Conservation (phyloP, 2,797 vertebrate genomes). For the Denticeps clupeoides region DNA sequence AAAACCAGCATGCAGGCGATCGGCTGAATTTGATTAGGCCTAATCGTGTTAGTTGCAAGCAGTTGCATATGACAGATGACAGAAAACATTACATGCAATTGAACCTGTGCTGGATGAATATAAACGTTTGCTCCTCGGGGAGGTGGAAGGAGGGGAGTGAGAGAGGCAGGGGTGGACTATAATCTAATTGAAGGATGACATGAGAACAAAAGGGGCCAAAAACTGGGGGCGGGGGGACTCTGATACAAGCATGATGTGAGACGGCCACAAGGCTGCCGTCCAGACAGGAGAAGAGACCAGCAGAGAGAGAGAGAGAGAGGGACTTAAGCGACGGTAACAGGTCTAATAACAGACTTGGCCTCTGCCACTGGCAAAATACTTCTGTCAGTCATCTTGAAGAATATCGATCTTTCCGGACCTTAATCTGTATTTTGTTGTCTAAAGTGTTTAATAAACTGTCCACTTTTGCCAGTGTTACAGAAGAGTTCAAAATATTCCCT, state of each 20-base stretch:
- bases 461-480: too few species aligned
- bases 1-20: constrained; percentile 17
- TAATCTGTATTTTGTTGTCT: too few species aligned
- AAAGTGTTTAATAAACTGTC: too few species aligned
- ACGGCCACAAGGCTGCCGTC: constrained; percentile 25
- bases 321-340: constrained; percentile 39
- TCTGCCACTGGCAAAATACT: constrained; percentile 8
- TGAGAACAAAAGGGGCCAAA: constrained; percentile 60
- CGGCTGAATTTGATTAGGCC: constrained; percentile 48
- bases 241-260: constrained; percentile 45
- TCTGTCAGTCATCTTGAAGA: too few species aligned
- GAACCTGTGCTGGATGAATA: constrained; percentile 49
- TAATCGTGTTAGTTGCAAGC: constrained; percentile 48
- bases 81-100: constrained; percentile 59
- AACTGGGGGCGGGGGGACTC: constrained; percentile 47
- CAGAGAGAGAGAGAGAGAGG: constrained; percentile 33
- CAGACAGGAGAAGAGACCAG: constrained; percentile 19
- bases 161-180: constrained; percentile 26
- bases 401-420: too few species aligned
- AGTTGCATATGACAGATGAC: constrained; percentile 45
- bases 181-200: constrained; percentile 63
- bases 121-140: constrained; percentile 37
- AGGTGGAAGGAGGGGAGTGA: constrained; percentile 11
- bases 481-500: too few species aligned
- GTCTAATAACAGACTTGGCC: constrained; percentile 26